Evolutionary conservation across 2,797 vertebrate genomes (phyloP).

Genomic region (Ceyx erithaca): DNA sequence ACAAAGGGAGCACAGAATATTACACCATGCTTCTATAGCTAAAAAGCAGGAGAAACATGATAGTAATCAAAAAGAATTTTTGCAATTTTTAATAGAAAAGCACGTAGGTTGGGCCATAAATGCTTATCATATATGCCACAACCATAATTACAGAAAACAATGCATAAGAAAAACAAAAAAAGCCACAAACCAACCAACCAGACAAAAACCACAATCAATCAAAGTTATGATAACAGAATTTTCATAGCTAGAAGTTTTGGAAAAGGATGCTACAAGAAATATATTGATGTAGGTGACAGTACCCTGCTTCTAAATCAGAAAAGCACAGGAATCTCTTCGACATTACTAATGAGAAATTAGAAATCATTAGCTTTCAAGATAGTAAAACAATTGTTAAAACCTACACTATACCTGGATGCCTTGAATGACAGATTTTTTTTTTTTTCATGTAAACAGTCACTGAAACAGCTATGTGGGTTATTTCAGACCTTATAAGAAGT

Average conservation of each 20-base stretch:
- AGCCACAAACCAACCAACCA: too few relatives aligned
- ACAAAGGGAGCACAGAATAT: constrained; percentile 15
- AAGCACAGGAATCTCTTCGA: background rate
- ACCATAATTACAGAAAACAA: background rate
- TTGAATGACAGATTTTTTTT: background rate
- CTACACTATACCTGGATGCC: background rate
- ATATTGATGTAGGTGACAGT: background rate
- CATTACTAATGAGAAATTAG: background rate
- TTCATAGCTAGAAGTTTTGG: background rate
- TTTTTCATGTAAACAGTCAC: background rate
- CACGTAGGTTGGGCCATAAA: background rate
- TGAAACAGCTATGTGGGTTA: background rate
- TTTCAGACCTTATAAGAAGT: background rate
- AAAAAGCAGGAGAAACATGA: background rate
- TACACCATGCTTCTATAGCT: background rate
- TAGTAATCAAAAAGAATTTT: background rate
- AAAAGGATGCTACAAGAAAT: background rate
- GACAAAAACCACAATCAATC: too few relatives aligned
- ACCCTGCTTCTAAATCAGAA: background rate
- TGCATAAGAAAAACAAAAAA: background rate
- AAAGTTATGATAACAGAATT: background rate
- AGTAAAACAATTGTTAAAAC: background rate
- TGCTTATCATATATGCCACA: background rate
- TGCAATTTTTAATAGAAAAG: background rate
- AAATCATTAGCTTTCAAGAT: background rate